Percentiles rank a stretch among this genome's conserved stretches.
Evolutionary conservation across 2,113 vertebrate species (phyloP).

Genomic region (Proterorhinus semilunaris): DNA sequence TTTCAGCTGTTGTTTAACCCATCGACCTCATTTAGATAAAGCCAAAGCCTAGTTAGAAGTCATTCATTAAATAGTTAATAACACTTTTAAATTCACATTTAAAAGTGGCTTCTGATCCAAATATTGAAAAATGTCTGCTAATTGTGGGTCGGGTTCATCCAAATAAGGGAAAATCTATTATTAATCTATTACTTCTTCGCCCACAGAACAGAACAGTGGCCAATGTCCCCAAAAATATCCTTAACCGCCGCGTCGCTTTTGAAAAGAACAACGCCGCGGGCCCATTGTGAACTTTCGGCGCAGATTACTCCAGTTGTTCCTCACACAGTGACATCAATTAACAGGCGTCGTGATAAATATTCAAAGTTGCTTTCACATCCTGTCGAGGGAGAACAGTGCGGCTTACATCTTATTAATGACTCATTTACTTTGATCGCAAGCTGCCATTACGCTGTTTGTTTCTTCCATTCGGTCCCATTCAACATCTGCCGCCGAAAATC

Average conservation of each 20-base stretch:
- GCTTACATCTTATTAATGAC: conserved; percentile 63
- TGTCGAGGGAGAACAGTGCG: conserved; percentile 54
- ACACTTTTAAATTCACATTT: too few species aligned
- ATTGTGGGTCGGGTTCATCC: too few species aligned
- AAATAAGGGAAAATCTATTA: too few species aligned
- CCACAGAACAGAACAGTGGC: too few species aligned
- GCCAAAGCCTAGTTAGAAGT: too few species aligned
- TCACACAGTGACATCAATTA: conserved; percentile 65
- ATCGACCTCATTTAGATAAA: too few species aligned
- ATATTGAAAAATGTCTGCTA: too few species aligned
- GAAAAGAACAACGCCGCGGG: conserved; percentile 14
- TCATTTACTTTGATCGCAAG: conserved; percentile 66
- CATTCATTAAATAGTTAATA: too few species aligned
- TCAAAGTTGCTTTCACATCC: conserved; percentile 54
- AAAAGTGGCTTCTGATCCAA: too few species aligned
- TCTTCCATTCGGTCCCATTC: conserved; percentile 48
- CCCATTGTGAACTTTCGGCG: conserved; percentile 28
- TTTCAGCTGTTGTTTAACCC: too few species aligned
- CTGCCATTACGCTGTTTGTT: conserved; percentile 55
- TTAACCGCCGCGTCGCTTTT: background rate
- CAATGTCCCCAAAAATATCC: too few species aligned
- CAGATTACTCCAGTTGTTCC: conserved; percentile 29
- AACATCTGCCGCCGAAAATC: conserved; percentile 42
- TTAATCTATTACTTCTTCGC: too few species aligned
- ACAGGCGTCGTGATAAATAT: conserved; percentile 55